Percentiles rank a stretch among this genome's conserved stretches.
Evolutionary conservation across 1,140 invertebrate species (phyloP).

Genomic region (Drosophila trapezifrons): DNA sequence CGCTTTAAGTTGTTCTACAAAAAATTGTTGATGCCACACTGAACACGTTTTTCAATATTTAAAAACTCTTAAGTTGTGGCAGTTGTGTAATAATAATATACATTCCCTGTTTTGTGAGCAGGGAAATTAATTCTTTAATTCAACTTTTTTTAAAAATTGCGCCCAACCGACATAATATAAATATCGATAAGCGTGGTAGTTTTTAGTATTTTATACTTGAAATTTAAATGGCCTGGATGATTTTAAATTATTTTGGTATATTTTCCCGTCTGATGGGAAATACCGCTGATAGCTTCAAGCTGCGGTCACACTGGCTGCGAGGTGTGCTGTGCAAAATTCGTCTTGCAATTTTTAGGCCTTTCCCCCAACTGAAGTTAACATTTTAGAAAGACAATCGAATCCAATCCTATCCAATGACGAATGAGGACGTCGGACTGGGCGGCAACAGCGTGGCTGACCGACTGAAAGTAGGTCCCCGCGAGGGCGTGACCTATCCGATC

Average conservation of each 20-base stretch:
- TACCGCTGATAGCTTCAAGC: not conserved
- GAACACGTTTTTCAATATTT: no score
- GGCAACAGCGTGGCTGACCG: constrained; percentile 63
- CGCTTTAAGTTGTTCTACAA: no score
- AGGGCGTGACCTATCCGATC: constrained; percentile 90
- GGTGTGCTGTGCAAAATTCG: constrained; percentile 25
- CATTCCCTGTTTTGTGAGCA: no score
- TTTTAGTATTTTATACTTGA: not conserved
- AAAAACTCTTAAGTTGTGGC: no score
- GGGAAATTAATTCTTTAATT: no score
- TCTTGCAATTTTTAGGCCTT: constrained; percentile 13
- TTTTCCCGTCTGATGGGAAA: not conserved
- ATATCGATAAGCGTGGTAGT: not conserved
- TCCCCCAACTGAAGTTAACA: constrained; percentile 2
- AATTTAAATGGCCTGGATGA: no score
- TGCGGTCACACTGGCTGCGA: constrained; percentile 1
- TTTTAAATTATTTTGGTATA: not conserved
- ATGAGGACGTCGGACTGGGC: constrained; percentile 36
- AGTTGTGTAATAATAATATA: no score
- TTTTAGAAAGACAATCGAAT: constrained; percentile 17
- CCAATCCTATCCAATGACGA: constrained; percentile 51
- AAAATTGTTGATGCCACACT: no score
- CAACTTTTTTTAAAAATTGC: no score
- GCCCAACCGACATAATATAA: not conserved
- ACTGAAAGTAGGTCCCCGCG: constrained; percentile 74